A percentile compares a stretch with the other conserved stretches of the same genome.
Conservation (phyloP, 1,140 invertebrate species). For the Temnothorax curvispinosus region DNA sequence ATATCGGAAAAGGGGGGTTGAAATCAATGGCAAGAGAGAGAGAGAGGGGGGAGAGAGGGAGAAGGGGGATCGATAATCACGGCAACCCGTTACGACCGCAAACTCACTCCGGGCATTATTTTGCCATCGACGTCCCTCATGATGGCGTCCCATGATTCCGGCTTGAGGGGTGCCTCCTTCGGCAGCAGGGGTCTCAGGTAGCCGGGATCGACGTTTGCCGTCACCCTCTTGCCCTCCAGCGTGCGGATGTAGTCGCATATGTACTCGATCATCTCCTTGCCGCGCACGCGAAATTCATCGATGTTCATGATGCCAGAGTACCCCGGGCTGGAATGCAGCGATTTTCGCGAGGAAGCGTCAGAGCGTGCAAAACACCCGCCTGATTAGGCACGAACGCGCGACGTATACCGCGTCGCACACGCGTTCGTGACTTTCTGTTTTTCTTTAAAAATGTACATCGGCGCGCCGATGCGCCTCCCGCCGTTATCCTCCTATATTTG, state of each 20-base stretch:
- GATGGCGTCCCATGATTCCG: slow-evolving; percentile 94
- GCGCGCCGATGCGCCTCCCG: background rate
- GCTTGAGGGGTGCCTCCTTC: slow-evolving; percentile 90
- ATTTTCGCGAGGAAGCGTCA: slow-evolving; percentile 30
- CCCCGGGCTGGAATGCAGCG: slow-evolving; percentile 55
- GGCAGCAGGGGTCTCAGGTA: slow-evolving; percentile 93
- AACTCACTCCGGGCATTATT: slow-evolving; percentile 96
- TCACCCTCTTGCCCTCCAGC: slow-evolving; percentile 90
- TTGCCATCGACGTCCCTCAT: slow-evolving; percentile 95
- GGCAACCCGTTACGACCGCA: slow-evolving; percentile 20
- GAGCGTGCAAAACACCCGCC: background rate
- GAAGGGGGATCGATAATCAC: slow-evolving; percentile 64
- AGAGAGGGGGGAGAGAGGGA: background rate
- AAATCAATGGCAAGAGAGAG: slow-evolving; percentile 54
- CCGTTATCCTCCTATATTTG: slow-evolving; percentile 35
- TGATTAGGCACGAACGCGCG: slow-evolving; percentile 58
- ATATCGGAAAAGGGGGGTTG: slow-evolving; percentile 64
- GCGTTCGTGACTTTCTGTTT: slow-evolving; percentile 61
- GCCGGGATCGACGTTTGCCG: slow-evolving; percentile 94
- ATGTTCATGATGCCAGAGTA: slow-evolving; percentile 90
- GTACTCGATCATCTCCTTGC: slow-evolving; percentile 97
- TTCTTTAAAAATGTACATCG: slow-evolving; percentile 37
- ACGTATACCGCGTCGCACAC: slow-evolving; percentile 18
- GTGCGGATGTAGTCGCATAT: slow-evolving; percentile 95
- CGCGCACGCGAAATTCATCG: slow-evolving; percentile 92